These are phyloP conservation scores for Zaprionus lineosus DNA, from an alignment of 2,888 invertebrate genomes.

Conservation along the genomic window DNA sequence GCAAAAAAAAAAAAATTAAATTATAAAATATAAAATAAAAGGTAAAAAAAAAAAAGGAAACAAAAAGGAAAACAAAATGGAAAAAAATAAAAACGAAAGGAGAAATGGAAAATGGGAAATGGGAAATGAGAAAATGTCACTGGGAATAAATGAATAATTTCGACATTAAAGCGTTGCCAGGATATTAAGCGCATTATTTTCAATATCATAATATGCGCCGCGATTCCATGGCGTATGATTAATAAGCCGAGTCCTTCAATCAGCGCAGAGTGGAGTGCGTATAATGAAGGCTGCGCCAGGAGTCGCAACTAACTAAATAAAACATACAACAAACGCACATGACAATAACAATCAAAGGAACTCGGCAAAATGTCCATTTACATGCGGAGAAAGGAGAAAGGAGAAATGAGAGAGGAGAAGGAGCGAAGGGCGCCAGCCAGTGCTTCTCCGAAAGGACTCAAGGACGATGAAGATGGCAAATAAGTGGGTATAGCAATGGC, in stretches of 20 bases:
- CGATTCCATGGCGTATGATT: slow-evolving; percentile 47
- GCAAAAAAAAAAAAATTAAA: too few species aligned
- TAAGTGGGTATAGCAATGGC: slow-evolving; percentile 48
- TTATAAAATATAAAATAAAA: too few species aligned
- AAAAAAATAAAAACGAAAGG: background rate
- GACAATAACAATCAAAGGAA: slow-evolving; percentile 60
- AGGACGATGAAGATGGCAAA: slow-evolving; percentile 26
- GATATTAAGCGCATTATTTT: slow-evolving; percentile 46
- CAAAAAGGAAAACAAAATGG: too few species aligned
- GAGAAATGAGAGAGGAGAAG: background rate
- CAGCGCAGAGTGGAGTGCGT: background rate
- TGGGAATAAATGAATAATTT: slow-evolving; percentile 3
- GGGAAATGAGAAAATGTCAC: background rate
- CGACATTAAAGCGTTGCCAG: slow-evolving; percentile 40
- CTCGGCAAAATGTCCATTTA: slow-evolving; percentile 58
- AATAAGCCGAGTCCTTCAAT: slow-evolving; percentile 21
- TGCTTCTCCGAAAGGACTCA: too few species aligned
- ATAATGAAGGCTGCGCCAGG: background rate
- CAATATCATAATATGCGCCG: too few species aligned
- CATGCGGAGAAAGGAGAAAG: slow-evolving; percentile 37
- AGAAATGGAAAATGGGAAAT: background rate
- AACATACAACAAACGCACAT: slow-evolving; percentile 24
- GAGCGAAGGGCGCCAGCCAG: background rate
- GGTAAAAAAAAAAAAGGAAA: too few species aligned
- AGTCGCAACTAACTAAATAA: slow-evolving; percentile 8